Percentiles rank a stretch among this genome's conserved stretches.
Evolutionary conservation across 2,888 invertebrate species (phyloP).

Genomic region (Lochmaea crataegi): DNA sequence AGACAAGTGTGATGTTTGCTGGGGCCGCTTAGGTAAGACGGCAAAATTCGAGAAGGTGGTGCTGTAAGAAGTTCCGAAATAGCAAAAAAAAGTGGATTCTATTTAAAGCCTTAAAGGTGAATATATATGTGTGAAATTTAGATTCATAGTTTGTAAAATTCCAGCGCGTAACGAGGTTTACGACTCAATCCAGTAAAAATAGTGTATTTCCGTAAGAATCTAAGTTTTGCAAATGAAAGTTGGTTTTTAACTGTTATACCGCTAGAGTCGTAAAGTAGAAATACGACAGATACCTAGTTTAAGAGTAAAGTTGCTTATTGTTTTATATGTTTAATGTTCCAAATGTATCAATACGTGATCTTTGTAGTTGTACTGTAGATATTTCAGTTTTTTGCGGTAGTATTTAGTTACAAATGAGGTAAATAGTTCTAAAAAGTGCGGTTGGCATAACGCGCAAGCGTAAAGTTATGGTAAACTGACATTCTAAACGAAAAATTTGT

Average conservation of each 20-base stretch:
- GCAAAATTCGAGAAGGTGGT: background rate
- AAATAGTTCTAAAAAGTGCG: background rate
- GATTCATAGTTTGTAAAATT: background rate
- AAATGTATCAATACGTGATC: no score
- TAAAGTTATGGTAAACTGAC: background rate
- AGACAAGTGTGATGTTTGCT: no score
- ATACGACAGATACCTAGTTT: no score
- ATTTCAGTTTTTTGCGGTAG: background rate
- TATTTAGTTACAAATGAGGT: background rate
- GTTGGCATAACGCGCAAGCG: background rate
- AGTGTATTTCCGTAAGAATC: background rate
- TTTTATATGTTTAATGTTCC: no score
- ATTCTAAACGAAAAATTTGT: background rate
- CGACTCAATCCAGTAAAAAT: conserved; percentile 5
- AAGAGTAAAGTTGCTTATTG: no score
- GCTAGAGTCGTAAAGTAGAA: no score
- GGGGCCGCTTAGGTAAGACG: no score
- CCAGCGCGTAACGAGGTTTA: background rate
- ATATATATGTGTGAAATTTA: conserved; percentile 1
- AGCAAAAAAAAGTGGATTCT: background rate
- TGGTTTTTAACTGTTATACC: background rate
- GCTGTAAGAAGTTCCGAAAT: background rate
- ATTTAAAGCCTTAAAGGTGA: background rate
- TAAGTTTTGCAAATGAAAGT: background rate
- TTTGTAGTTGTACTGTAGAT: no score